Evolutionary conservation across 2,797 vertebrate species (phyloP), one percentile per base, ranked within the genome.

Genomic region (Crypturellus tataupa): DNA sequence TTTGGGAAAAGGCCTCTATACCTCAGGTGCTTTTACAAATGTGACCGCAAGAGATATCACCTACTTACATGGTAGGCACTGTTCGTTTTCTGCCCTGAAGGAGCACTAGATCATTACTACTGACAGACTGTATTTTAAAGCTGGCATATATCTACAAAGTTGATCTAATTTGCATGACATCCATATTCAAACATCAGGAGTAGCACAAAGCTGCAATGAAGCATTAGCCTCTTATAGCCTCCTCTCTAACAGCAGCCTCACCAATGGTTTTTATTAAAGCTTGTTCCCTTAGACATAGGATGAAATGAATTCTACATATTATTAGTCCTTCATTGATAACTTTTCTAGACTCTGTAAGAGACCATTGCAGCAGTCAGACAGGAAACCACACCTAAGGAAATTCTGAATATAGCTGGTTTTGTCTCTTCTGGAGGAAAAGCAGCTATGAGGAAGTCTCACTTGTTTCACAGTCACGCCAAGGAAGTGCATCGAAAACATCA

Each of bases 261-360:
- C 10, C 24, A 6, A 16, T 10, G 60, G 16, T 23, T 37, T 60
- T 27, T 70, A 4, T 51, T 2, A 3, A 83, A 65, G 8, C 3
- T 14, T 42, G n/a, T 35, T 39, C 3, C 21, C 69, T 42, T 51
- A 18, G 73, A 44, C 20, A 76, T 4, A 39, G 11, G 29, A 53
- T 4, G 27, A 6, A 15, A 9, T 29, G 7, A 12, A 42, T 4
- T 8, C n/a, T 6, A 9, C 1, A 1, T 19, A 44, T 1, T 47
- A 37, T 17, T 20, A 84, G 4, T 49, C 40, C 20, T 79, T 12
- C 71, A 55, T 2, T 27, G 21, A 37, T 1, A 84, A 18, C 18
- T 40, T 69, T 4, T 10, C 16, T n/a, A 53, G 12, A 13, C 15
- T 21, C 44, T 12, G 17, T 25, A 20, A 63, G 4, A 60, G 5